Conservation (phyloP, 1,140 invertebrate species). For the Philotrypesis tridentata region DNA sequence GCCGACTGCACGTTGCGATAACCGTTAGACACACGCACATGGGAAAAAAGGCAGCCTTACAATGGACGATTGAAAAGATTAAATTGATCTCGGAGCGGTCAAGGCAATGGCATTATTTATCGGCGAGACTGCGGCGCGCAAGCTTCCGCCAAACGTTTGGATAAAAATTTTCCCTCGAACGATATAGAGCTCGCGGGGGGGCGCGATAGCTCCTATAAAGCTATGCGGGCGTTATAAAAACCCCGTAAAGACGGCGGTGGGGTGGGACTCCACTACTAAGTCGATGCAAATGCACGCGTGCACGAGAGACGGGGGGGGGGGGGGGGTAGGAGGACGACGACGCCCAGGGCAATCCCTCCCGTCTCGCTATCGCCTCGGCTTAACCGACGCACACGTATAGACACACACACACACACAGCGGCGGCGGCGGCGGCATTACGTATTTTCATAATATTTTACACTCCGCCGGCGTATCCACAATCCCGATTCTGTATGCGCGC, state of each 20-base stretch:
- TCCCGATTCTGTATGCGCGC: background rate
- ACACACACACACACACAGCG: too few relatives aligned
- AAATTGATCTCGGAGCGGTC: background rate
- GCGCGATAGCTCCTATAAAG: slow-evolving; percentile 10
- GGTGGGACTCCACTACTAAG: slow-evolving; percentile 42
- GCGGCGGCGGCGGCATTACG: slow-evolving; percentile 62
- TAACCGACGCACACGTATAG: slow-evolving; percentile 62
- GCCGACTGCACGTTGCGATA: too few relatives aligned
- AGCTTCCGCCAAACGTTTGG: background rate
- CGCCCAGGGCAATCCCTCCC: slow-evolving; percentile 29
- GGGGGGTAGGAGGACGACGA: too few relatives aligned
- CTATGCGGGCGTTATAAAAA: slow-evolving; percentile 59
- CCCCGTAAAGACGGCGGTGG: slow-evolving; percentile 58
- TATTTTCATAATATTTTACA: slow-evolving; percentile 65
- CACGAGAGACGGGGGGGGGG: background rate
- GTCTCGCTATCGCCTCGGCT: slow-evolving; percentile 49
- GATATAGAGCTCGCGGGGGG: background rate
- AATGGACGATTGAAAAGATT: background rate
- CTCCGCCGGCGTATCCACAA: slow-evolving; percentile 52
- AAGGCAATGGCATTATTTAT: background rate
- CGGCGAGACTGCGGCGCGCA: background rate
- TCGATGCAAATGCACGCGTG: slow-evolving; percentile 3
- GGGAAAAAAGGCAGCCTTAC: background rate
- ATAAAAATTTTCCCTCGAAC: background rate
- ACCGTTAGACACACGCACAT: background rate